A percentile compares a stretch with the other conserved stretches of the same genome.
These are phyloP conservation scores for Trachemys scripta DNA, from an alignment of 2,113 vertebrate species.

Conservation along the genomic window DNA sequence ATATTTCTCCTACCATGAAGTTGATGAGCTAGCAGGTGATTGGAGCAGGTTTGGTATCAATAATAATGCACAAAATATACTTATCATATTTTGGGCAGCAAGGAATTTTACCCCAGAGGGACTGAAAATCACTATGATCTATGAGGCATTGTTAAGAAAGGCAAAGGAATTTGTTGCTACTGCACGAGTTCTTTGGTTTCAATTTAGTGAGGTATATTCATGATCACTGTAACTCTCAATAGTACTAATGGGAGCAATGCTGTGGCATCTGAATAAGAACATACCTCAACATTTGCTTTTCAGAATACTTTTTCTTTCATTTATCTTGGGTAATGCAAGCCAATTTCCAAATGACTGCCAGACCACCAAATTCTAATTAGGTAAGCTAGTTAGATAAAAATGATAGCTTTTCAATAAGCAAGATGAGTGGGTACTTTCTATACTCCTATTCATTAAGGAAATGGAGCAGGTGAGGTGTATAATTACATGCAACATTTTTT, in stretches of 20 bases:
- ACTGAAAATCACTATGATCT: neutral
- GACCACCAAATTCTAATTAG: constrained; percentile 17
- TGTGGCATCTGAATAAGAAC: neutral
- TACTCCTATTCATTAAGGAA: constrained; percentile 65
- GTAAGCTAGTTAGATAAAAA: constrained; percentile 20
- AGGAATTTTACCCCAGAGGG: neutral
- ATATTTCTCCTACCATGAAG: neutral
- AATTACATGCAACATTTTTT: constrained; percentile 67
- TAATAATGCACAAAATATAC: neutral
- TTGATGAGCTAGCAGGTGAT: neutral
- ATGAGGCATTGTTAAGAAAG: neutral
- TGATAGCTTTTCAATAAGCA: constrained; percentile 44
- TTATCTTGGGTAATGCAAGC: neutral
- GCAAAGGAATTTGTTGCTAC: neutral
- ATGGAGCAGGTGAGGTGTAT: constrained; percentile 27
- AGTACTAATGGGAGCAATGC: neutral
- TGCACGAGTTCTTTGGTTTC: constrained; percentile 40
- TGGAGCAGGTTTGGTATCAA: neutral
- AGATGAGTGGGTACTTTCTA: constrained; percentile 21
- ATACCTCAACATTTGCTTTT: neutral
- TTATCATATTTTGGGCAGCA: neutral
- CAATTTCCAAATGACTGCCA: constrained; percentile 11
- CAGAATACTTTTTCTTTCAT: constrained; percentile 27
- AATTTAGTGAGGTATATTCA: constrained; percentile 29
- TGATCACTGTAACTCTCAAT: constrained; percentile 26